Evolutionary conservation across 2,888 invertebrate genomes (phyloP).

Genomic region (Melieria crassipennis): DNA sequence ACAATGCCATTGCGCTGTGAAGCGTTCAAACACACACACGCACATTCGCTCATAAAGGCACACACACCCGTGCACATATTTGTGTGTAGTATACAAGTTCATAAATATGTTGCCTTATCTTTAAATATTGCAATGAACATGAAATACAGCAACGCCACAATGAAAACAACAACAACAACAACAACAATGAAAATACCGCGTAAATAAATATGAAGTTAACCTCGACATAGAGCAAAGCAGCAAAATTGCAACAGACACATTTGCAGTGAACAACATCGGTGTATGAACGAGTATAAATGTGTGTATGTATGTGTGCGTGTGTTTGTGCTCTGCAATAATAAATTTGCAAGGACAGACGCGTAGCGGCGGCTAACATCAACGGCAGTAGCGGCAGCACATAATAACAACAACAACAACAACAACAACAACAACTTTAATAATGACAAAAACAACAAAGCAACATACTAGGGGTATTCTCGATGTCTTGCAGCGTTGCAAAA

Average conservation of each 20-base stretch:
- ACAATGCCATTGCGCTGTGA: constrained; percentile 2
- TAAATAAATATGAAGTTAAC: constrained; percentile 12
- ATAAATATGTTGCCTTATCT: constrained; percentile 4
- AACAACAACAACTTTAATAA: too few relatives aligned
- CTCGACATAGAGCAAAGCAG: background rate
- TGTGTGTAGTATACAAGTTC: background rate
- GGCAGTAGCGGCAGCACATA: too few relatives aligned
- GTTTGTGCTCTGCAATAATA: background rate
- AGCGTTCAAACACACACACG: background rate
- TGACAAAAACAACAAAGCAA: too few relatives aligned
- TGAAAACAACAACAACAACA: too few relatives aligned
- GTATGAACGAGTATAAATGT: background rate
- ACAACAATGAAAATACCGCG: background rate
- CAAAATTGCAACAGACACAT: too few relatives aligned
- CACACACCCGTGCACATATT: background rate
- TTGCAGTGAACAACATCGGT: too few relatives aligned
- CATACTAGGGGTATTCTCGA: too few relatives aligned
- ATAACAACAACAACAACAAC: too few relatives aligned
- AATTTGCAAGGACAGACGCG: background rate
- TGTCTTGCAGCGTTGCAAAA: too few relatives aligned
- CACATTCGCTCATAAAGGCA: constrained; percentile 7
- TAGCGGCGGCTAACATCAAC: too few relatives aligned
- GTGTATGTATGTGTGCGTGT: background rate
- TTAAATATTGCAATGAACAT: constrained; percentile 5
- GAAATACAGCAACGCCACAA: background rate